Conservation (phyloP, 2,888 invertebrate species). For the Oscheius sp. region DNA sequence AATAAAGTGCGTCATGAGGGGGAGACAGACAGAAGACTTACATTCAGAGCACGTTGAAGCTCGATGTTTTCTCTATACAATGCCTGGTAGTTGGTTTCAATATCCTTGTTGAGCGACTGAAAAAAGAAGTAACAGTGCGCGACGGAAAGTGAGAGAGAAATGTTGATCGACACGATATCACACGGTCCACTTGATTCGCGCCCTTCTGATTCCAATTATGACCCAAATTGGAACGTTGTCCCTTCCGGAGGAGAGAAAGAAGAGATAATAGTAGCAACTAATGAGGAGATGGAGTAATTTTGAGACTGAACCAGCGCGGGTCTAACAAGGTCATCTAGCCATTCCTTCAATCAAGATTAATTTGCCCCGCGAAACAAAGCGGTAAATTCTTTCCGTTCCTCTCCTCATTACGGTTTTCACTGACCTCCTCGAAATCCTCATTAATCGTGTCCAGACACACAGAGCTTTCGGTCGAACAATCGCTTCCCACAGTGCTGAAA, state of each 20-base stretch:
- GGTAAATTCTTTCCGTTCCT: not conserved
- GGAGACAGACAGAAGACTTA: slow-evolving; percentile 23
- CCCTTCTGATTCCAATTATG: slow-evolving; percentile 18
- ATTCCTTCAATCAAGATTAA: slow-evolving; percentile 28
- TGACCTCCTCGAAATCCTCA: slow-evolving; percentile 68
- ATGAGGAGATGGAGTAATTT: not conserved
- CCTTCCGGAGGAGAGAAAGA: too few relatives aligned
- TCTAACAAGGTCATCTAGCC: slow-evolving; percentile 27
- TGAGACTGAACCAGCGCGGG: slow-evolving; percentile 3
- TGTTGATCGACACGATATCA: slow-evolving; percentile 17
- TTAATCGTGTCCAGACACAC: slow-evolving; percentile 65
- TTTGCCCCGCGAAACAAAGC: slow-evolving; percentile 21
- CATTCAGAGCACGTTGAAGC: slow-evolving; percentile 48
- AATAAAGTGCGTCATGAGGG: not conserved
- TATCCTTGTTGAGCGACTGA: slow-evolving; percentile 49
- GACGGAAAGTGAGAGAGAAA: not conserved
- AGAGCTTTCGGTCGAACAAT: slow-evolving; percentile 63
- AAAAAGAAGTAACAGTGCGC: slow-evolving; percentile 31
- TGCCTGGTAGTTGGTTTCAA: slow-evolving; percentile 51
- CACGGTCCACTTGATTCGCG: slow-evolving; percentile 12
- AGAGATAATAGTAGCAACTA: too few relatives aligned
- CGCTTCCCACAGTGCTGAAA: slow-evolving; percentile 57
- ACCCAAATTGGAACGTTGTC: not conserved
- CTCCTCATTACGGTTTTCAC: slow-evolving; percentile 4
- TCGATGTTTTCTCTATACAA: slow-evolving; percentile 56